Conservation (phyloP, 2,888 invertebrate species). For the Himalopsyche tibetana region DNA sequence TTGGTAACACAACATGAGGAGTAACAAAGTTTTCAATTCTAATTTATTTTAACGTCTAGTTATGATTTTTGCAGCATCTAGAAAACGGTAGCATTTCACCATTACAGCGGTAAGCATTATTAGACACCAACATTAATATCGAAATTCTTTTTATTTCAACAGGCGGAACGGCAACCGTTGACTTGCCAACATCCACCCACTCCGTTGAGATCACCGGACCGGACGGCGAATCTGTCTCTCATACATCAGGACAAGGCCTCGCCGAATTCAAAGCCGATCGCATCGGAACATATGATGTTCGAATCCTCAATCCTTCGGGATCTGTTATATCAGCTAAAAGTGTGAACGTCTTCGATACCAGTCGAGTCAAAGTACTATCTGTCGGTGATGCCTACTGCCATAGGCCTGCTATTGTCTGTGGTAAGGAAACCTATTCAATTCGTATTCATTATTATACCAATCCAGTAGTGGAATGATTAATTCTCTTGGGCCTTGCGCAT, state of each 20-base stretch:
- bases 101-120: too few relatives aligned
- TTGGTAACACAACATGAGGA: too few relatives aligned
- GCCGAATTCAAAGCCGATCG: conserved; percentile 87
- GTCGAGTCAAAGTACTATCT: conserved; percentile 83
- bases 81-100: too few relatives aligned
- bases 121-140: too few relatives aligned
- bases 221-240: conserved; percentile 79
- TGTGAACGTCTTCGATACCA: conserved; percentile 88
- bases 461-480: too few relatives aligned
- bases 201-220: conserved; percentile 82
- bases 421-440: conserved; percentile 70
- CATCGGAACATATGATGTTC: conserved; percentile 86
- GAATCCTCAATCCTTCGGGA: conserved; percentile 67
- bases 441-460: too few relatives aligned
- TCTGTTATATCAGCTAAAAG: conserved; percentile 61
- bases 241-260: conserved; percentile 77
- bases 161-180: conserved; percentile 79
- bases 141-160: conserved; percentile 22
- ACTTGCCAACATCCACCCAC: conserved; percentile 80
- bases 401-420: conserved; percentile 87
- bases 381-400: conserved; percentile 88
- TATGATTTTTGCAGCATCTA: too few relatives aligned
- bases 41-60: too few relatives aligned
- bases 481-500: too few relatives aligned
- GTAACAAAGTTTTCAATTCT: too few relatives aligned